These are phyloP conservation scores for Agriotes lineatus DNA, from an alignment of 2,888 invertebrate species.

Conservation along the genomic window DNA sequence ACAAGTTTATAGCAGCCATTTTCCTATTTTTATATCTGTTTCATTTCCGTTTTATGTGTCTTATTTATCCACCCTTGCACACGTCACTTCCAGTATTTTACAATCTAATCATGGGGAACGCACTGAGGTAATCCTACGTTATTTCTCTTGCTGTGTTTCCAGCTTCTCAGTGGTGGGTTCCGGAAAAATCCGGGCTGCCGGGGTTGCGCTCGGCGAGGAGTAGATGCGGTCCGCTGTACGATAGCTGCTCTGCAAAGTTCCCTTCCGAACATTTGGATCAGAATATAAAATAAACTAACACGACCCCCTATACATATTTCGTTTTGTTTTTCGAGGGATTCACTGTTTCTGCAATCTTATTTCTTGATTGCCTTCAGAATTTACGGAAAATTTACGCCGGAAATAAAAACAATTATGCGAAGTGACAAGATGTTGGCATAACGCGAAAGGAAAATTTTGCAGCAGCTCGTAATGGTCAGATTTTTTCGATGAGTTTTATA, in stretches of 20 bases:
- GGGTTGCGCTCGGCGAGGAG: neutral
- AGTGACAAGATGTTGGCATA: neutral
- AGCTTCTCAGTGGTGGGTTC: conserved; percentile 52
- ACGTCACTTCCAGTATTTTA: conserved; percentile 70
- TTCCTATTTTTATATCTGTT: conserved; percentile 68
- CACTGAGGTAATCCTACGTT: conserved; percentile 68
- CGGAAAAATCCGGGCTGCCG: conserved; percentile 34
- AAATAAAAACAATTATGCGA: conserved; percentile 15
- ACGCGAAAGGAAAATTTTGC: neutral
- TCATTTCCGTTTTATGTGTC: conserved; percentile 68
- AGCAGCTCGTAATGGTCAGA: too few species aligned
- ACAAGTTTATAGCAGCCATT: conserved; percentile 62
- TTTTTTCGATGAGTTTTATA: too few species aligned
- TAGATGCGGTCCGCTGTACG: conserved; percentile 51
- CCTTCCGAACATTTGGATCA: conserved; percentile 64
- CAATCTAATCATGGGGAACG: conserved; percentile 70
- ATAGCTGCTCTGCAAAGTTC: conserved; percentile 58
- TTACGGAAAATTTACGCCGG: conserved; percentile 27
- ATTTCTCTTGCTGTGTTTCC: conserved; percentile 67
- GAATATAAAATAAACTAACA: conserved; percentile 67
- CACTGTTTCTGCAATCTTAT: conserved; percentile 62
- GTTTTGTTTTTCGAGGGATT: conserved; percentile 62
- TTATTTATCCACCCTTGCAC: conserved; percentile 68
- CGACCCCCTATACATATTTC: conserved; percentile 62
- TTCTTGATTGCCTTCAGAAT: conserved; percentile 54